A percentile compares a stretch with the other conserved stretches of the same genome.
These are phyloP conservation scores for Sarcophaga caerulescens DNA, from an alignment of 2,888 invertebrate genomes.

Conservation along the genomic window DNA sequence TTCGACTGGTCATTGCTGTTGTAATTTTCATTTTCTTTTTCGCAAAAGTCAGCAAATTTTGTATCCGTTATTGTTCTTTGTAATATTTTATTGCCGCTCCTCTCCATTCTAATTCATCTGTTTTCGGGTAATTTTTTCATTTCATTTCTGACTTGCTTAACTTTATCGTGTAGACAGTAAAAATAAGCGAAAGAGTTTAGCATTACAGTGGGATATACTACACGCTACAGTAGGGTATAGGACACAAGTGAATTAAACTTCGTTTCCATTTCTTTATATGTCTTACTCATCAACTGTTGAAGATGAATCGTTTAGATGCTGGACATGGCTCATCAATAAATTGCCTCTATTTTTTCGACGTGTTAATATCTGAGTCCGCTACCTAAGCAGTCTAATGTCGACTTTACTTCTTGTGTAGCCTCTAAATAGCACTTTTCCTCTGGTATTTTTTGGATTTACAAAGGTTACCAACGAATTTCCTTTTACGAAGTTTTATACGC, in stretches of 20 bases:
- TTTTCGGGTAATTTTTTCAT: neutral
- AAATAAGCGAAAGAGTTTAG: neutral
- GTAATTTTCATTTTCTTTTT: constrained; percentile 21
- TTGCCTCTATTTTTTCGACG: too few species aligned
- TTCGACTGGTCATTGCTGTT: neutral
- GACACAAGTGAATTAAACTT: neutral
- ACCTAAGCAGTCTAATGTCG: too few species aligned
- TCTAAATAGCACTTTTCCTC: too few species aligned
- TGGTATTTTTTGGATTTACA: too few species aligned
- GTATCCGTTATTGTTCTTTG: constrained; percentile 42
- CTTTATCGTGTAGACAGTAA: neutral
- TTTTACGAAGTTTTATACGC: too few species aligned
- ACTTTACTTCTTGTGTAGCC: too few species aligned
- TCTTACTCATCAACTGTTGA: too few species aligned
- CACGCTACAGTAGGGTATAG: neutral
- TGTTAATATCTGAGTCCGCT: too few species aligned
- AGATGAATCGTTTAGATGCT: too few species aligned
- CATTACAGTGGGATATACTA: neutral
- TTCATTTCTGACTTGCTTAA: neutral
- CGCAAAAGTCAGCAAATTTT: constrained; percentile 48
- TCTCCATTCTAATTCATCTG: constrained; percentile 28
- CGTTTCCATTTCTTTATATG: too few species aligned
- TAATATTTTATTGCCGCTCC: constrained; percentile 28
- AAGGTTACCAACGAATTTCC: too few species aligned
- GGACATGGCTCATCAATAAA: too few species aligned